These are phyloP conservation scores for Protobothrops flavoviridis DNA, from an alignment of 2,113 vertebrate species.

Conservation along the genomic window DNA sequence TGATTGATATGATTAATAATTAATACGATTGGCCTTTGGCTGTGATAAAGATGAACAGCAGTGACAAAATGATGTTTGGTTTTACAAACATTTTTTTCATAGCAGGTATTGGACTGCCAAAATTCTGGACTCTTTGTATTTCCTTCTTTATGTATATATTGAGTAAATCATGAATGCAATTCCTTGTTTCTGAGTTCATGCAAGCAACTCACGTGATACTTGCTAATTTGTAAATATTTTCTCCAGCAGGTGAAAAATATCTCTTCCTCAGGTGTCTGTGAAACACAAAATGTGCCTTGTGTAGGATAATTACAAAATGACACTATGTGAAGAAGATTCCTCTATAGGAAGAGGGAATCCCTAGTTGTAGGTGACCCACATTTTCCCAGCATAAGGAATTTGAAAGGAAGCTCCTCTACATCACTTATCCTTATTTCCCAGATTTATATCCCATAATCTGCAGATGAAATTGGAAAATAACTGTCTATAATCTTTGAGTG, in stretches of 20 bases:
- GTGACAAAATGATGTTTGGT: neutral
- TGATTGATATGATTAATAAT: neutral
- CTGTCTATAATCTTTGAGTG: neutral
- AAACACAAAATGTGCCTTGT: neutral
- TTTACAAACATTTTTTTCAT: neutral
- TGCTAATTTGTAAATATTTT: neutral
- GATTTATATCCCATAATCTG: neutral
- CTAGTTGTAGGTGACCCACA: neutral
- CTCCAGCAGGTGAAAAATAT: neutral
- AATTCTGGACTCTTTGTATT: neutral
- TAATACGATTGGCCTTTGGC: neutral
- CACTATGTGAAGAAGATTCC: neutral
- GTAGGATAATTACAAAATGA: neutral
- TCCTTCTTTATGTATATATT: neutral
- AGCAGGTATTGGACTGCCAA: no score
- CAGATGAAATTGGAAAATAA: neutral
- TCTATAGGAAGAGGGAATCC: neutral
- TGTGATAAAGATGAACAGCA: neutral
- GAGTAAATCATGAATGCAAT: neutral
- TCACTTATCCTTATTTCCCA: slow-evolving; percentile 36
- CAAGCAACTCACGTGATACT: neutral
- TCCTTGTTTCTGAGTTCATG: neutral
- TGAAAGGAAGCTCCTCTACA: slow-evolving; percentile 16
- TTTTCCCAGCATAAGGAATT: slow-evolving; percentile 40
- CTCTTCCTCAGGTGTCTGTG: neutral